A percentile compares a stretch with the other conserved stretches of the same genome.
Conservation (phyloP, 2,888 invertebrate genomes). For the Athetis lepigone region DNA sequence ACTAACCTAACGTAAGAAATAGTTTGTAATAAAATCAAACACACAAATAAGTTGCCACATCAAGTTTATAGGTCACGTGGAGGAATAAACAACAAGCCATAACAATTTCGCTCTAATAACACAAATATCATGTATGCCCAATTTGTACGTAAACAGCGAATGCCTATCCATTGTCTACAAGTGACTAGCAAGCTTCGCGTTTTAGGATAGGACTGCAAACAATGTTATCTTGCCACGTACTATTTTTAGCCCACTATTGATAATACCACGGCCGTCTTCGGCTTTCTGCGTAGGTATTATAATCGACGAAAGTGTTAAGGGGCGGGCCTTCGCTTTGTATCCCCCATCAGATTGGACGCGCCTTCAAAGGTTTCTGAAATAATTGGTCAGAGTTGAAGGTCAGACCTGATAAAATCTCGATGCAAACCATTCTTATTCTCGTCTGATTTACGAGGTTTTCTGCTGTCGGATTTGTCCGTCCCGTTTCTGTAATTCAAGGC, state of each 20-base stretch:
- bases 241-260: constrained; percentile 59
- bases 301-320: constrained; percentile 44
- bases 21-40: constrained; percentile 7
- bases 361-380: constrained; percentile 52
- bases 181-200: constrained; percentile 27
- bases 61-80: constrained; percentile 19
- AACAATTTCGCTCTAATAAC: constrained; percentile 30
- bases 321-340: constrained; percentile 31
- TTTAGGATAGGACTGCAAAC: constrained; percentile 49
- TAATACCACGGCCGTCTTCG: constrained; percentile 52
- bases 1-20: no score
- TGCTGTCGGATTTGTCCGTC: constrained; percentile 27
- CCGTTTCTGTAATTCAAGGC: constrained; percentile 24
- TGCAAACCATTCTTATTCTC: constrained; percentile 40
- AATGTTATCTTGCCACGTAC: constrained; percentile 55
- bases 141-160: constrained; percentile 19
- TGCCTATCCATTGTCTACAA: constrained; percentile 31
- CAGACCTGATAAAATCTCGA: constrained; percentile 42
- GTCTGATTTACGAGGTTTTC: constrained; percentile 30
- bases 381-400: constrained; percentile 51
- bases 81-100: constrained; percentile 21
- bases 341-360: constrained; percentile 40
- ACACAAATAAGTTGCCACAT: constrained; percentile 1
- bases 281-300: constrained; percentile 46
- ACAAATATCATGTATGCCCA: constrained; percentile 26